Evolutionary conservation across 1,140 invertebrate species (phyloP).

Genomic region (Zaprionus vittiger): DNA sequence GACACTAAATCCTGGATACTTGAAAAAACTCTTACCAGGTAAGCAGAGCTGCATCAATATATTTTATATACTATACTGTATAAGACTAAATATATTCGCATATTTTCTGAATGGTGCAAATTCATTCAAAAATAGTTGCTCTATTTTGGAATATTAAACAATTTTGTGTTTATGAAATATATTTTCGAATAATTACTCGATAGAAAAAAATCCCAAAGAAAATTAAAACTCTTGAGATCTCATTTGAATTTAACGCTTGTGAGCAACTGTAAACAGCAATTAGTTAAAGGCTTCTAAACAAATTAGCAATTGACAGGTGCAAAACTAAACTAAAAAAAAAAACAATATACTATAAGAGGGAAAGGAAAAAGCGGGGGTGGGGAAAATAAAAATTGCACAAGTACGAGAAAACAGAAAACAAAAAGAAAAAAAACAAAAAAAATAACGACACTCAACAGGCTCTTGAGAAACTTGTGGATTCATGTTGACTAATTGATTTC

Average conservation of each 20-base stretch:
- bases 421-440: conserved; percentile 22
- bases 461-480: conserved; percentile 68
- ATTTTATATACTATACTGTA: neutral
- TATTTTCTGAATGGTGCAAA: conserved; percentile 15
- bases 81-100: neutral
- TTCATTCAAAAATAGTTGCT: conserved; percentile 38
- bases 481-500: conserved; percentile 72
- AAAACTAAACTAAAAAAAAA: conserved; percentile 16
- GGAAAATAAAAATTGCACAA: conserved; percentile 8
- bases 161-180: conserved; percentile 33
- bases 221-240: conserved; percentile 16
- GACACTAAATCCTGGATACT: conserved; percentile 93
- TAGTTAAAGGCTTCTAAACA: conserved; percentile 61
- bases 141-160: conserved; percentile 33
- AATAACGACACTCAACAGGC: conserved; percentile 36
- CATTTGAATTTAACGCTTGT: conserved; percentile 53
- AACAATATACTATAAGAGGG: conserved; percentile 38
- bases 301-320: conserved; percentile 50
- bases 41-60: conserved; percentile 18
- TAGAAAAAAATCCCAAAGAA: neutral
- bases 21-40: conserved; percentile 88
- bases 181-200: neutral
- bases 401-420: conserved; percentile 24
- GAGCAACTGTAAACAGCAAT: conserved; percentile 67
- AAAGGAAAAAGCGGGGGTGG: neutral